Evolutionary conservation across 2,113 vertebrate species (phyloP).

Genomic region (Aegithalos caudatus): DNA sequence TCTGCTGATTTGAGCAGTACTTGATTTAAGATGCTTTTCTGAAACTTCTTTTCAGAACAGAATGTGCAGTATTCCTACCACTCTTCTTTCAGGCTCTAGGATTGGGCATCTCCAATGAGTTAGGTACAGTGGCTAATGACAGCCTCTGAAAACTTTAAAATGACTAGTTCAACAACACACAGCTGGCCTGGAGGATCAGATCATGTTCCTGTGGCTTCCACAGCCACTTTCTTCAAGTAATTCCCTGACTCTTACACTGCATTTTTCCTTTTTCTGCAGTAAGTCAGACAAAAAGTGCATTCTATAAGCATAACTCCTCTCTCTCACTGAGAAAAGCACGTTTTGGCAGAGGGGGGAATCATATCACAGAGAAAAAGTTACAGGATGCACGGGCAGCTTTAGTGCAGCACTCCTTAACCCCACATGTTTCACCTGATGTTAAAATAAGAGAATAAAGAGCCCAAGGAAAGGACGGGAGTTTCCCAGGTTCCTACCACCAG

Average conservation of each 20-base stretch:
- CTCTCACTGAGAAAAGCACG: background rate
- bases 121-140: background rate
- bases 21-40: background rate
- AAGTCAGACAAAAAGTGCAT: background rate
- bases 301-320: background rate
- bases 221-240: background rate
- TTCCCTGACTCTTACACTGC: background rate
- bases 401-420: background rate
- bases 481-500: background rate
- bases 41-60: background rate
- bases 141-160: background rate
- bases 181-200: background rate
- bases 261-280: background rate
- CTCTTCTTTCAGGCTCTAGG: background rate
- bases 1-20: conserved; percentile 18
- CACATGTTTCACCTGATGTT: background rate
- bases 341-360: background rate
- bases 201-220: background rate
- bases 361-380: background rate
- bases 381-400: background rate
- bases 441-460: background rate
- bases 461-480: background rate
- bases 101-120: background rate
- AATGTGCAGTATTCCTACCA: background rate
- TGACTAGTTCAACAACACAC: background rate